Percentiles rank a stretch among this genome's conserved stretches.
Evolutionary conservation across 1,140 invertebrate species (phyloP).

Genomic region (Nymphalis io): DNA sequence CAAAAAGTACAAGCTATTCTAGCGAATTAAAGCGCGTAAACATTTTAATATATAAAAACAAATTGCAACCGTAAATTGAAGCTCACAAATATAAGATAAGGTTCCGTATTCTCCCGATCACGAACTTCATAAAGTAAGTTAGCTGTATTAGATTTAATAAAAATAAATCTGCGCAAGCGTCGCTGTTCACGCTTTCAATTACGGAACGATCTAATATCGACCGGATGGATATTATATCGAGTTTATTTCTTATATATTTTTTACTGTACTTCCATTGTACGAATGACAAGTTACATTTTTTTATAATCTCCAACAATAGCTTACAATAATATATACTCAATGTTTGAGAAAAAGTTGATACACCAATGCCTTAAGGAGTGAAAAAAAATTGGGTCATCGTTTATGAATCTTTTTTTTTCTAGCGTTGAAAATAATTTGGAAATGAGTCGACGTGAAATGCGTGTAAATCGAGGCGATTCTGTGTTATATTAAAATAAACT

Average conservation of each 20-base stretch:
- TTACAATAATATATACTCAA: no score
- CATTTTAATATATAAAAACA: slow-evolving; percentile 2
- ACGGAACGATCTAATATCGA: slow-evolving; percentile 13
- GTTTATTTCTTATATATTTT: not conserved
- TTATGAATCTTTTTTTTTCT: no score
- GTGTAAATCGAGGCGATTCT: no score
- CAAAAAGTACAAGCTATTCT: no score
- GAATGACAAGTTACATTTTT: not conserved
- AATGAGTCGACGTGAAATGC: no score
- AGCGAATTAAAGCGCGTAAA: not conserved
- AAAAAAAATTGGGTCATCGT: no score
- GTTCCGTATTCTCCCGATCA: slow-evolving; percentile 19
- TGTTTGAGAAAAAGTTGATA: no score
- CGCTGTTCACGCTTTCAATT: slow-evolving; percentile 32
- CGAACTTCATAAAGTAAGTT: slow-evolving; percentile 26
- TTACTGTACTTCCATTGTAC: not conserved
- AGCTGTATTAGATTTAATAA: slow-evolving; percentile 26
- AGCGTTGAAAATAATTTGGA: no score
- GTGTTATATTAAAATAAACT: no score
- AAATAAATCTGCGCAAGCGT: slow-evolving; percentile 23
- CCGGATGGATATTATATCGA: not conserved
- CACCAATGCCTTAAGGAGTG: no score
- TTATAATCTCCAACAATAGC: no score
- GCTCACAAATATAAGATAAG: slow-evolving; percentile 7
- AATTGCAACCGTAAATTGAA: not conserved